A percentile compares a stretch with the other conserved stretches of the same genome.
These are phyloP conservation scores for Halcyon leucocephala DNA, from an alignment of 2,797 vertebrate genomes.

Conservation along the genomic window DNA sequence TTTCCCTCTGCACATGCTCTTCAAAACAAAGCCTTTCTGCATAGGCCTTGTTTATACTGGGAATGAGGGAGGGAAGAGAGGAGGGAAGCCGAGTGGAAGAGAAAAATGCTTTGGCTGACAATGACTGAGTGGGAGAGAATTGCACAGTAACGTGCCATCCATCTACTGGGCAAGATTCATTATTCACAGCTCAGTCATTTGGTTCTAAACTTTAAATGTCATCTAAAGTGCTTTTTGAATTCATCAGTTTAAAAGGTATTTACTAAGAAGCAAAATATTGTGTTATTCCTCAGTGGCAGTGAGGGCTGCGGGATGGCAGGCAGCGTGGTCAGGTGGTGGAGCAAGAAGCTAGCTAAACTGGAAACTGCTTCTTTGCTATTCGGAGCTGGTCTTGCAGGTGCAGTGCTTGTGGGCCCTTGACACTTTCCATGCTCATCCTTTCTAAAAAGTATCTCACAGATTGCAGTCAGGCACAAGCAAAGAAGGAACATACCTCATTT, in stretches of 20 bases:
- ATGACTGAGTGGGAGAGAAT: conserved; percentile 45
- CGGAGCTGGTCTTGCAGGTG: background rate
- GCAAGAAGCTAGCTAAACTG: background rate
- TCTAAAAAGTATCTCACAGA: background rate
- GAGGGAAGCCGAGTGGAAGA: conserved; percentile 15
- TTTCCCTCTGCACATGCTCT: background rate
- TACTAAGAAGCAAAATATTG: conserved; percentile 32
- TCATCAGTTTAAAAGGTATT: conserved; percentile 50
- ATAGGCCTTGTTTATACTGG: background rate
- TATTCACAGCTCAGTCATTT: conserved; percentile 41
- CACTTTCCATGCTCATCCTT: background rate
- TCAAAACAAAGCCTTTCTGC: conserved; percentile 13
- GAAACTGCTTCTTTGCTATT: background rate
- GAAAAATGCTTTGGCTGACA: conserved; percentile 48
- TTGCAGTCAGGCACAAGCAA: background rate
- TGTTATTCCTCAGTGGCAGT: background rate
- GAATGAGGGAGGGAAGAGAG: background rate
- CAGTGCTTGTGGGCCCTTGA: background rate
- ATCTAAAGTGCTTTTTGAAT: conserved; percentile 36
- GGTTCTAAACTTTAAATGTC: conserved; percentile 53
- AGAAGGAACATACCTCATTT: background rate
- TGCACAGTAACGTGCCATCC: conserved; percentile 38
- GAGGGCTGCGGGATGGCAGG: background rate
- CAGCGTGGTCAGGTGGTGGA: rapidly evolving
- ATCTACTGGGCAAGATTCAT: conserved; percentile 52